Conservation (phyloP, 2,113 vertebrate species). For the Glaucomys volans region DNA sequence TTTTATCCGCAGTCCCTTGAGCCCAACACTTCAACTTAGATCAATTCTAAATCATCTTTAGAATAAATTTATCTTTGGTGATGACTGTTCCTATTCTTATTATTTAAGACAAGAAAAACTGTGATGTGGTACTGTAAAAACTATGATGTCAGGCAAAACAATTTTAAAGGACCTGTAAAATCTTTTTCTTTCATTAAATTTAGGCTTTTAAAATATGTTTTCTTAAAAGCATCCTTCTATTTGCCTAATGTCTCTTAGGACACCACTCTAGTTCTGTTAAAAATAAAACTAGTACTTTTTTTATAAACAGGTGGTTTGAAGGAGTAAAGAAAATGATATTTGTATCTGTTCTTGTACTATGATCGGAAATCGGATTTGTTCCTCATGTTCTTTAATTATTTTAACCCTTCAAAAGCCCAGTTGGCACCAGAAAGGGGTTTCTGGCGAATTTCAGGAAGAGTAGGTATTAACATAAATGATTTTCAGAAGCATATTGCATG, state of each 20-base stretch:
- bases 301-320: neutral
- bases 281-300: neutral
- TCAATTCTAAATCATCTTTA: neutral
- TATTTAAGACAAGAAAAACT: neutral
- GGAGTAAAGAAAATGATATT: neutral
- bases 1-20: neutral
- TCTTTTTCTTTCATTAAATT: conserved; percentile 20
- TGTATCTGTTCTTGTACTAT: neutral
- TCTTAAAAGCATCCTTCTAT: conserved; percentile 20
- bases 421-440: conserved; percentile 8
- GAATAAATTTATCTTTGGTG: conserved; percentile 15
- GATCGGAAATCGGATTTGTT: neutral
- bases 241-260: conserved; percentile 6
- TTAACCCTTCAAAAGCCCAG: conserved; percentile 32
- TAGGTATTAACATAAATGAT: neutral
- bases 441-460: neutral
- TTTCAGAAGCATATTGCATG: neutral
- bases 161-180: conserved; percentile 8
- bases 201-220: neutral
- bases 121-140: neutral
- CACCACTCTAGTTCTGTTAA: conserved; percentile 47
- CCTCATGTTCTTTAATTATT: neutral
- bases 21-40: conserved; percentile 2
- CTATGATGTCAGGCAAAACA: neutral
- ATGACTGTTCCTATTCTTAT: neutral